A percentile compares a stretch with the other conserved stretches of the same genome.
Conservation (phyloP, 2,113 vertebrate species). For the Craseonycteris thonglongyai region DNA sequence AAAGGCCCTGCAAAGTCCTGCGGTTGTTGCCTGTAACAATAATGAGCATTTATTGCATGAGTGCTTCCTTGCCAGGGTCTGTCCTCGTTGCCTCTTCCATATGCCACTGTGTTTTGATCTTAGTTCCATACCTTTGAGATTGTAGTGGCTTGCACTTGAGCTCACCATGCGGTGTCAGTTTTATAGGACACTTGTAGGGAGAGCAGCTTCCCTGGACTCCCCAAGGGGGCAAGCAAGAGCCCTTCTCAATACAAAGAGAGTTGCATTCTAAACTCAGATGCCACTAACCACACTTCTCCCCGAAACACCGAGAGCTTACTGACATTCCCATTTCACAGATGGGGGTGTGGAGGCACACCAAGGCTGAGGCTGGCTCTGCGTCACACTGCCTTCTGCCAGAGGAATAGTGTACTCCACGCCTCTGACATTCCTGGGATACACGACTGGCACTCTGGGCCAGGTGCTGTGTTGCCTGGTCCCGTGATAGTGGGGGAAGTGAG, state of each 20-base stretch:
- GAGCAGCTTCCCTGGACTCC: neutral
- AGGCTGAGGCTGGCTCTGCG: neutral
- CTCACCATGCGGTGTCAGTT: neutral
- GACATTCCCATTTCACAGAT: neutral
- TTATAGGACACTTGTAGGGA: neutral
- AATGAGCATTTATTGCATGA: neutral
- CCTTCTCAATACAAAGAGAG: neutral
- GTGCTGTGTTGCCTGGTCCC: neutral
- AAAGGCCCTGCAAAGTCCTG: neutral
- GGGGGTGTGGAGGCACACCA: neutral
- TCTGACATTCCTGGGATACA: rapidly evolving
- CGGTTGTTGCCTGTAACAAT: neutral
- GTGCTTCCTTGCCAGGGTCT: neutral
- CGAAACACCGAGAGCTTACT: neutral
- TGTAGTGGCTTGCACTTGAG: neutral
- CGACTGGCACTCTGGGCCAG: neutral
- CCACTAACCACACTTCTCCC: neutral
- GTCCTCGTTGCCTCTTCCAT: neutral
- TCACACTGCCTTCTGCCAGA: neutral
- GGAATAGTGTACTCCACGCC: rapidly evolving
- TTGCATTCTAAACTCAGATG: neutral
- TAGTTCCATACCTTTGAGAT: neutral
- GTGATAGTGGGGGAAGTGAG: rapidly evolving
- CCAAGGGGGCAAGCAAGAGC: too few relatives aligned
- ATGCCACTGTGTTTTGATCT: neutral